These are phyloP conservation scores for Euthynnus affinis DNA, from an alignment of 2,797 vertebrate species.

Conservation along the genomic window DNA sequence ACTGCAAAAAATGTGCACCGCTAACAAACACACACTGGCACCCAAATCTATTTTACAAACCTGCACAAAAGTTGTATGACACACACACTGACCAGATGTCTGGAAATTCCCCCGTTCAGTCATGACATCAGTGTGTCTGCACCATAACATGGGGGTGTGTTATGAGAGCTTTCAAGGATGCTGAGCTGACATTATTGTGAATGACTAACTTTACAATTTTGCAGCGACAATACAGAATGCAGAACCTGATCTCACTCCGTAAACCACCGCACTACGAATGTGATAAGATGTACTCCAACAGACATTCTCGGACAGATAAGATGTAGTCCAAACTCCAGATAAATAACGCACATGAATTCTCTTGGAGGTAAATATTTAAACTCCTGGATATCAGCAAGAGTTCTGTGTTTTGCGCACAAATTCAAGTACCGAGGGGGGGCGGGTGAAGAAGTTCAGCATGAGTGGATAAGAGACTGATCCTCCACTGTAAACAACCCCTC, in stretches of 20 bases:
- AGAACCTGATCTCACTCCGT: background rate
- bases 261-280: background rate
- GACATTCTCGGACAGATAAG: background rate
- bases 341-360: conserved; percentile 1
- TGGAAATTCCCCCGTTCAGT: conserved; percentile 67
- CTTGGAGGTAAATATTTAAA: conserved; percentile 44
- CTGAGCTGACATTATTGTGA: conserved; percentile 35
- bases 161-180: conserved; percentile 23
- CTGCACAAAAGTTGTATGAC: conserved; percentile 33
- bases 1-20: conserved; percentile 36
- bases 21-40: conserved; percentile 19
- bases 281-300: background rate
- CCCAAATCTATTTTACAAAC: conserved; percentile 21
- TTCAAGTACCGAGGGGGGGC: background rate
- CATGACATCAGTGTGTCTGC: conserved; percentile 58
- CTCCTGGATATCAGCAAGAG: conserved; percentile 9
- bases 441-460: conserved; percentile 26
- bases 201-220: conserved; percentile 22
- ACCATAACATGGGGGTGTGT: conserved; percentile 25
- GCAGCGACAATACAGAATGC: conserved; percentile 5
- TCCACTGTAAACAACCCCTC: conserved; percentile 22
- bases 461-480: conserved; percentile 20
- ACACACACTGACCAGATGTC: conserved; percentile 59
- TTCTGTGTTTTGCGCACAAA: conserved; percentile 32
- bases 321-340: conserved; percentile 11